A percentile compares a stretch with the other conserved stretches of the same genome.
These are phyloP conservation scores for Cerastoderma edule DNA, from an alignment of 2,888 invertebrate genomes.

Conservation along the genomic window DNA sequence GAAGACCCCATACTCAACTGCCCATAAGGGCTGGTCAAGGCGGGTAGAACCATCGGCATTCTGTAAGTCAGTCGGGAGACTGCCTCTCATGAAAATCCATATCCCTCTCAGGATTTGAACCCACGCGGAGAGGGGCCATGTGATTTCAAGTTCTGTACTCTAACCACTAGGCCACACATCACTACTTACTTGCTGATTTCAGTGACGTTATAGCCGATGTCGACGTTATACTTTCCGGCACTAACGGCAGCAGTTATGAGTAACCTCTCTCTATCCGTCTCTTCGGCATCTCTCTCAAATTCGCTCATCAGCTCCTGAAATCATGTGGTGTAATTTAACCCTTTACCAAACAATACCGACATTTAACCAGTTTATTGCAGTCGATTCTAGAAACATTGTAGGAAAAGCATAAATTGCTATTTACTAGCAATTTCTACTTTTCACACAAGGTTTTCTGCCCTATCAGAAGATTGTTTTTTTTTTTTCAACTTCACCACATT, in stretches of 20 bases:
- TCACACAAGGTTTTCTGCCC: background rate
- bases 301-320: conserved; percentile 6
- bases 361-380: too few relatives aligned
- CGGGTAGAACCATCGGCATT: background rate
- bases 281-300: background rate
- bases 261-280: conserved; percentile 41
- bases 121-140: background rate
- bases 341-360: too few relatives aligned
- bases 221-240: conserved; percentile 72
- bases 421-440: background rate
- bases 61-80: too few relatives aligned
- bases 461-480: background rate
- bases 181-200: conserved; percentile 63
- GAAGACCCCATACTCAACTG: too few relatives aligned
- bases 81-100: background rate
- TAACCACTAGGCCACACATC: too few relatives aligned
- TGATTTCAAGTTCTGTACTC: too few relatives aligned
- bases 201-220: conserved; percentile 73
- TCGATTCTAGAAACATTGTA: background rate
- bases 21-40: too few relatives aligned
- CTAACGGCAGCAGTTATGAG: conserved; percentile 79
- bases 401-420: background rate
- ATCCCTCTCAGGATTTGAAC: background rate
- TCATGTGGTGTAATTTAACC: background rate
- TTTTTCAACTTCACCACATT: background rate